Percentiles rank a stretch among this genome's conserved stretches.
Evolutionary conservation across 2,113 vertebrate species (phyloP).

Genomic region (Lethenteron camtschaticum): DNA sequence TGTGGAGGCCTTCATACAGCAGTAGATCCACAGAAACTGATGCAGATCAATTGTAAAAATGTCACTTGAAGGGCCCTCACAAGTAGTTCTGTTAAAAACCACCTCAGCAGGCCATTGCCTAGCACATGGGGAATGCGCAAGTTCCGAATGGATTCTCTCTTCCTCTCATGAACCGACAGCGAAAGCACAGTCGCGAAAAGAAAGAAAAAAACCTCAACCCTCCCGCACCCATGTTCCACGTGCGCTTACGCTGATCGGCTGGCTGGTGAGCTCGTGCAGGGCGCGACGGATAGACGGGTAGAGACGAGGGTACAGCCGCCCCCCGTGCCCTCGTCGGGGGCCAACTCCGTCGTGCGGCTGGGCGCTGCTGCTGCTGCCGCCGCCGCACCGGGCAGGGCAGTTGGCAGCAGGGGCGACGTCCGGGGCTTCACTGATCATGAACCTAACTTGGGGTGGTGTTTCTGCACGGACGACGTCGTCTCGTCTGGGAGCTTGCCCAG

Average conservation of each 20-base stretch:
- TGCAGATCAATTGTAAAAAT: too few species aligned
- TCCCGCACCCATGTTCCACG: too few species aligned
- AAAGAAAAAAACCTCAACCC: too few species aligned
- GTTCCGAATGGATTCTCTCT: too few species aligned
- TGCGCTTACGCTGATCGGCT: neutral
- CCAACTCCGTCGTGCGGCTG: conserved; percentile 6
- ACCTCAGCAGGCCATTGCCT: too few species aligned
- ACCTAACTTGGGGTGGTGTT: conserved; percentile 15
- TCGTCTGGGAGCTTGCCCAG: neutral
- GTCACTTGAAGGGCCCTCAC: too few species aligned
- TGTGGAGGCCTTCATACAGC: too few species aligned
- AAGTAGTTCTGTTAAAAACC: too few species aligned
- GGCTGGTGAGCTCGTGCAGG: conserved; percentile 22
- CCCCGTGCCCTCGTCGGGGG: conserved; percentile 6
- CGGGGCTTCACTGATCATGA: neutral
- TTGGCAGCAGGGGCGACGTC: conserved; percentile 8
- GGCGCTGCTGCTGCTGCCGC: neutral
- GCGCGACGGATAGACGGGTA: conserved; percentile 24
- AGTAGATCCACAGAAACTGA: too few species aligned
- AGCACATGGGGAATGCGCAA: too few species aligned
- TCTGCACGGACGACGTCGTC: conserved; percentile 12
- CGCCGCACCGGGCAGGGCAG: conserved; percentile 9
- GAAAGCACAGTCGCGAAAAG: too few species aligned
- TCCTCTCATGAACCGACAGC: too few species aligned
- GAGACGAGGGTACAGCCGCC: conserved; percentile 15